These are phyloP conservation scores for Drosophila limbata DNA, from an alignment of 2,888 invertebrate genomes.

Conservation along the genomic window DNA sequence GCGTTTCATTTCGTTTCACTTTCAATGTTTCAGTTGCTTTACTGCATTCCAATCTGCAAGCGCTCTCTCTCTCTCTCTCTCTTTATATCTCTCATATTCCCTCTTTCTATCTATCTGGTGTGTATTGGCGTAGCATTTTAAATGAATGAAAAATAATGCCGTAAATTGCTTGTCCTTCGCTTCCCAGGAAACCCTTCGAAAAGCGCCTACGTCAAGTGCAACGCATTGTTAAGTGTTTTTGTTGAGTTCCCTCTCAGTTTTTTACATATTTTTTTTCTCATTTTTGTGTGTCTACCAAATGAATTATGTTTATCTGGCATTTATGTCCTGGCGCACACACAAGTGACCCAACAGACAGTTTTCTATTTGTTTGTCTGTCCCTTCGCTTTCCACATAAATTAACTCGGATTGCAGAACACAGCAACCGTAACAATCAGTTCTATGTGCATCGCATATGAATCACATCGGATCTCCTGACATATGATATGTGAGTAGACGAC, in stretches of 20 bases:
- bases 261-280: conserved; percentile 3
- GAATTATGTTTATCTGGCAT: conserved; percentile 72
- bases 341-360: conserved; percentile 38
- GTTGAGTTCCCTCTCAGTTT: conserved; percentile 30
- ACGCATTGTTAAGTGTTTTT: conserved; percentile 73
- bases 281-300: conserved; percentile 31
- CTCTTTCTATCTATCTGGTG: conserved; percentile 12
- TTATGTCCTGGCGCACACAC: conserved; percentile 56
- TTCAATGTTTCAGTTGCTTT: conserved; percentile 19
- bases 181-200: conserved; percentile 31
- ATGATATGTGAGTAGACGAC: conserved; percentile 24
- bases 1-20: conserved; percentile 33
- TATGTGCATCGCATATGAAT: conserved; percentile 49
- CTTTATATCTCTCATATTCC: not conserved
- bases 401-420: conserved; percentile 45
- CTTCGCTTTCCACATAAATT: conserved; percentile 57
- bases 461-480: conserved; percentile 10
- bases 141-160: conserved; percentile 81
- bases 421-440: conserved; percentile 49
- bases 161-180: conserved; percentile 65
- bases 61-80: not conserved
- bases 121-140: conserved; percentile 74
- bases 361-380: conserved; percentile 9
- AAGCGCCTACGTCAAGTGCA: conserved; percentile 61
- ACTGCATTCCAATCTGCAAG: conserved; percentile 11